Evolutionary conservation across 2,888 invertebrate genomes (phyloP), one percentile per base, ranked within the genome.

Genomic region (Tetragonula carbonaria): DNA sequence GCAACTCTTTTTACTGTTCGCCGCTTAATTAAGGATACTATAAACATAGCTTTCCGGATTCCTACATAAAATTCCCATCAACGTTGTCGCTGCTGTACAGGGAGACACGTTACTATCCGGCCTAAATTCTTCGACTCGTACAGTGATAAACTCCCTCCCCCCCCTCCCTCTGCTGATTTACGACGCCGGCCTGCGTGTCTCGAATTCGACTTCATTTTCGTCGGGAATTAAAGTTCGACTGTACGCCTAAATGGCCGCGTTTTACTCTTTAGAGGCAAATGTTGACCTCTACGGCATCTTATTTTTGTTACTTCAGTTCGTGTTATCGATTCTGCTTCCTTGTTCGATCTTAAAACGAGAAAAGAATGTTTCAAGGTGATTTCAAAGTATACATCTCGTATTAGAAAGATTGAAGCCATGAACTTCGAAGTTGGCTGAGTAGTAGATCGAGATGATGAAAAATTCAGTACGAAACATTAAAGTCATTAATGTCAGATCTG

Each of bases 161-260:
- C 0, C 8, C 8, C 38, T 8, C 5, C 38, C 3, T 4, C 23
- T 53, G 51, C 33, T 59, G 57, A 68, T 65, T 83, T 33, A 74
- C 53, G 4, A 57, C 23, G 14, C 23, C 14, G 53, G 23, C 23
- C 6, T 28, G 6, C 33, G 50, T 66, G 28, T 38, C 74, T 62
- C 59, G 71, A 73, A 18, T 71, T 71, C 74, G 33, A 71, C 78
- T 83, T 71, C 74, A 84, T 71, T 84, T 83, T 28, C 28, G 70
- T 74, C 50, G 50, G 4, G 38, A 71, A 66, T 63, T 66, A 71
- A 77, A 66, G 50, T 38, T 13, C 21, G 14, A n/a, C 45, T 38
- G 18, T 8, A 45, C 67, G n/a, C 50, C n/a, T 16, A 67, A 63
- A 33, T 18, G 18, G 28, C 28, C 18, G 18, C 28, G 38, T 38